Evolutionary conservation across 1,140 invertebrate species (phyloP).

Genomic region (Cherax destructor): DNA sequence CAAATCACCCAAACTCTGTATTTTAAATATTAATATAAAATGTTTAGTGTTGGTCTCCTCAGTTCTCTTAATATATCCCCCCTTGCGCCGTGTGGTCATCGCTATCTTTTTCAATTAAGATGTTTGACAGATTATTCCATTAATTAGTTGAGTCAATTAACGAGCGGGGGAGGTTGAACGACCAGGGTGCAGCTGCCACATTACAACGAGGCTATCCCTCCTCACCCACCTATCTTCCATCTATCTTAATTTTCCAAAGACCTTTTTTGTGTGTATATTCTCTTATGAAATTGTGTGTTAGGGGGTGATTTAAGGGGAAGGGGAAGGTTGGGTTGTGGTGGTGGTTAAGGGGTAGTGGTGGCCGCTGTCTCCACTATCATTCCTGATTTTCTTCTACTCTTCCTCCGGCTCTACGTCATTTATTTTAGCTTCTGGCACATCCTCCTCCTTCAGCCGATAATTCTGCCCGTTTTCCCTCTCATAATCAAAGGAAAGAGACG

Average conservation of each 20-base stretch:
- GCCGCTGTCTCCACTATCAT: slow-evolving; percentile 17
- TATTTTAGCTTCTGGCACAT: neutral
- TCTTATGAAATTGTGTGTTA: no score
- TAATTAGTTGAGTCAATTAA: slow-evolving; percentile 19
- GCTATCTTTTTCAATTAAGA: slow-evolving; percentile 26
- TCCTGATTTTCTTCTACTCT: slow-evolving; percentile 31
- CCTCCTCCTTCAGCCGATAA: neutral
- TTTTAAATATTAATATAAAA: no score
- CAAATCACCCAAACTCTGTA: no score
- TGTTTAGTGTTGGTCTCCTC: neutral
- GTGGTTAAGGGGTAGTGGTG: neutral
- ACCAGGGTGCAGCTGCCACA: neutral
- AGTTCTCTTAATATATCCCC: no score
- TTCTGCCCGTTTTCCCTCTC: neutral
- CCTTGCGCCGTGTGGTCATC: no score
- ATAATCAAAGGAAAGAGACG: no score
- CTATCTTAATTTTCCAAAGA: no score
- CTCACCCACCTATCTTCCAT: no score
- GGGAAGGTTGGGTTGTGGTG: no score
- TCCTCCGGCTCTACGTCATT: neutral
- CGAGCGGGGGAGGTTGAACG: neutral
- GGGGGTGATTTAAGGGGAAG: no score
- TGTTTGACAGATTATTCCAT: slow-evolving; percentile 25
- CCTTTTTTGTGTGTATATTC: no score
- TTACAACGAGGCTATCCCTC: no score